Conservation (phyloP, 2,888 invertebrate species). For the Agelastica alni region DNA sequence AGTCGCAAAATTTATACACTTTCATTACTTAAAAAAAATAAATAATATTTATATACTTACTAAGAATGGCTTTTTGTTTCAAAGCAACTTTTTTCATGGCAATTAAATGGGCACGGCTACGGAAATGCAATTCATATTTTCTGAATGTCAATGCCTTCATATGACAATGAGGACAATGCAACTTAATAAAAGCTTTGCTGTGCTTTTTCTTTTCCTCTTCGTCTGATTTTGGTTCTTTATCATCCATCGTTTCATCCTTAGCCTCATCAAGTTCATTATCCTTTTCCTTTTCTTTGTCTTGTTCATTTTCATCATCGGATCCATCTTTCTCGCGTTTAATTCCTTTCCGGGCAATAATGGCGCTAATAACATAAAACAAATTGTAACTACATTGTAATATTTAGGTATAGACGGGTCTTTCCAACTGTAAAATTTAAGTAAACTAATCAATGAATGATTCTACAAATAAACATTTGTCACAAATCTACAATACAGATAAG, state of each 20-base stretch:
- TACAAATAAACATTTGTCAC: too few species aligned
- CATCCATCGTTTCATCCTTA: conserved; percentile 37
- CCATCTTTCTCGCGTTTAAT: conserved; percentile 33
- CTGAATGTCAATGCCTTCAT: conserved; percentile 75
- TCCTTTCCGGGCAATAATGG: conserved; percentile 35
- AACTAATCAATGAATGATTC: too few species aligned
- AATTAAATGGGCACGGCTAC: conserved; percentile 70
- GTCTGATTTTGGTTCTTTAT: conserved; percentile 42
- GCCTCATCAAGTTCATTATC: conserved; percentile 54
- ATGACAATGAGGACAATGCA: conserved; percentile 78
- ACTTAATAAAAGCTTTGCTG: conserved; percentile 65
- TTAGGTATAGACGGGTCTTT: too few species aligned
- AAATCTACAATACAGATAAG: too few species aligned
- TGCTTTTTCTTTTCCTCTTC: conserved; percentile 49
- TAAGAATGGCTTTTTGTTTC: conserved; percentile 63
- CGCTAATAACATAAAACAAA: conserved; percentile 35
- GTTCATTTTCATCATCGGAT: conserved; percentile 41
- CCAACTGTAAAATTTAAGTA: too few species aligned
- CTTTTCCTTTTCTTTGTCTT: conserved; percentile 56
- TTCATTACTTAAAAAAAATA: too few species aligned
- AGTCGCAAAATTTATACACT: too few species aligned
- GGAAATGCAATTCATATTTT: conserved; percentile 75
- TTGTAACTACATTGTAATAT: too few species aligned
- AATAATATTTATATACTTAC: too few species aligned
- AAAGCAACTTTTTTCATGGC: conserved; percentile 76